Evolutionary conservation across 2,113 vertebrate species (phyloP), one percentile per base, ranked within the genome.

Genomic region (Rhipidura dahli): DNA sequence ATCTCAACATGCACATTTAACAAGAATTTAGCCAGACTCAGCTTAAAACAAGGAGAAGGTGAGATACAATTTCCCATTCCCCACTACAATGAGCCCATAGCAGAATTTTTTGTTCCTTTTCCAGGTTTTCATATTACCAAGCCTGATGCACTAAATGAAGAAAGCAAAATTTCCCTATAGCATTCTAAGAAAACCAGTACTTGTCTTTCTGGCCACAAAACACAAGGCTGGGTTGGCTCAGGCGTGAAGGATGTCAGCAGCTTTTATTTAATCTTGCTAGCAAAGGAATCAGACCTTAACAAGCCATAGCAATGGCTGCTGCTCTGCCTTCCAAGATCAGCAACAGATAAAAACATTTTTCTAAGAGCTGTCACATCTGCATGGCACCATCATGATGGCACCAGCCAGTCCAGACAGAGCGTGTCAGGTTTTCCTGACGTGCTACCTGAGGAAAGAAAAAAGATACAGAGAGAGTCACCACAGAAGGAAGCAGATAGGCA

Each of bases 151-250:
- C 26, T 40, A 90, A 33, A 88, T 80, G 83, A 92, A 83, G 59
- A 73, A 57, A 86, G 88, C 45, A 86, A 73, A 93, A 93, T 81
- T 93, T 94, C 89, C 90, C 76, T 92, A 23, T 39, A 15, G 63
- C 33, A 81, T 94, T 95, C 94, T 83, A 92, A 90, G 90, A 95
- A 94, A 94, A 92, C 39, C 54, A 88, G 21, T 39, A 26, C 60
- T 72, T 72, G 86, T 21, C 64, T 90, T 95, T 71, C 85, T 77
- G 54, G 63, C 66, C 60, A 81, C 76, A 94, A 81, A 63, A 39
- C 28, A 93, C 47, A 73, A 33, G 11, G 50, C 40, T 90, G 42
- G 12, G 54, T 15, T 76, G 59, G 40, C 50, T 83, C 33, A 68
- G 57, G 18, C 4, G 0, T 71, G 51, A 45, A 57, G 78, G 39